Evolutionary conservation across 2,888 invertebrate genomes (phyloP).

Genomic region (Toxonevra muliebris): DNA sequence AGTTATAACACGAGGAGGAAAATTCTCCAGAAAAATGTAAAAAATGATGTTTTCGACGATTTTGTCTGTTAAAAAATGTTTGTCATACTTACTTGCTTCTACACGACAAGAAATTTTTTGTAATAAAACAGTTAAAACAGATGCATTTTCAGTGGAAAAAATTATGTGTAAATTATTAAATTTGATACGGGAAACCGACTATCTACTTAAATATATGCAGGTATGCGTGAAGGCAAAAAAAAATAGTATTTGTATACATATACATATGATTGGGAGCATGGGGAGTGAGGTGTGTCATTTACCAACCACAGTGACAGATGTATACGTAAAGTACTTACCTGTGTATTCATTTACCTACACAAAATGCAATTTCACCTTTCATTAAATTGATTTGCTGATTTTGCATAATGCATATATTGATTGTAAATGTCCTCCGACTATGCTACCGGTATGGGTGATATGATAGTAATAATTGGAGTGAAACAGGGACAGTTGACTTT

Average conservation of each 20-base stretch:
- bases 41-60: too few species aligned
- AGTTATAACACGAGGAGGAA: too few species aligned
- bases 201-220: too few species aligned
- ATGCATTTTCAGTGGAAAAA: too few species aligned
- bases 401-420: constrained; percentile 27
- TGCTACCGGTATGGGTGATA: background rate
- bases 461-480: background rate
- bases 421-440: constrained; percentile 6
- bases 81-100: too few species aligned
- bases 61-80: too few species aligned
- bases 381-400: constrained; percentile 35
- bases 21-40: too few species aligned
- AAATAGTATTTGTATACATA: background rate
- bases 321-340: background rate
- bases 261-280: background rate
- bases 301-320: background rate
- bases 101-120: too few species aligned
- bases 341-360: constrained; percentile 3
- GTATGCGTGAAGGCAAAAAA: background rate
- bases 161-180: too few species aligned
- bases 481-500: background rate
- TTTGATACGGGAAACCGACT: too few species aligned
- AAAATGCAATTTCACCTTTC: constrained; percentile 44
- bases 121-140: too few species aligned
- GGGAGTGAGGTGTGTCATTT: background rate